Conservation (phyloP, 1,140 invertebrate genomes). For the Lordiphosa collinella region DNA sequence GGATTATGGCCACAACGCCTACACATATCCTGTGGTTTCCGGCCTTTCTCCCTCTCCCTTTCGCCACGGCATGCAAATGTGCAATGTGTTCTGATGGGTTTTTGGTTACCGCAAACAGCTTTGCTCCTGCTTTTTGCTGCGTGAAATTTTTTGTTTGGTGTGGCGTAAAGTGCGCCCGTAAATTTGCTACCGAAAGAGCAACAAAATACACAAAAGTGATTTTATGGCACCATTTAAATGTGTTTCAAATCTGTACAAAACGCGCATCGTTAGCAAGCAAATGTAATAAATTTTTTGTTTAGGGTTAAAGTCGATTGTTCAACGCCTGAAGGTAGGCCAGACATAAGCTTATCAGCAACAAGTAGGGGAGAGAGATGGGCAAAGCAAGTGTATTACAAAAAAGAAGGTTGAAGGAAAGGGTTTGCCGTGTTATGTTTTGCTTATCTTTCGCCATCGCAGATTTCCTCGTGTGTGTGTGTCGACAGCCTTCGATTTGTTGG, state of each 20-base stretch:
- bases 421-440: constrained; percentile 5
- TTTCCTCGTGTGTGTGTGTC: constrained; percentile 10
- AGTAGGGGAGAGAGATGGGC: constrained; percentile 24
- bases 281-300: constrained; percentile 43
- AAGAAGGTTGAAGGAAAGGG: constrained; percentile 5
- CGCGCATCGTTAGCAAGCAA: constrained; percentile 22
- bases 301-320: neutral
- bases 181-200: constrained; percentile 42
- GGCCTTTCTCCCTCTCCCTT: neutral
- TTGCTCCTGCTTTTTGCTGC: constrained; percentile 18
- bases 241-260: constrained; percentile 57
- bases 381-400: neutral
- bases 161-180: constrained; percentile 36
- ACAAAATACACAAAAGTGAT: constrained; percentile 67
- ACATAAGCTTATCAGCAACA: constrained; percentile 59
- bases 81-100: constrained; percentile 31
- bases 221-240: constrained; percentile 69
- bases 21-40: constrained; percentile 26
- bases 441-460: constrained; percentile 3
- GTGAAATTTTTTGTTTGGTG: constrained; percentile 15
- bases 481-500: constrained; percentile 32
- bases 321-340: constrained; percentile 19
- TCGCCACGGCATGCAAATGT: constrained; percentile 32
- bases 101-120: constrained; percentile 17
- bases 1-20: constrained; percentile 28